A percentile compares a stretch with the other conserved stretches of the same genome.
Evolutionary conservation across 2,888 invertebrate genomes (phyloP).

Genomic region (Ceraclea dissimilis): DNA sequence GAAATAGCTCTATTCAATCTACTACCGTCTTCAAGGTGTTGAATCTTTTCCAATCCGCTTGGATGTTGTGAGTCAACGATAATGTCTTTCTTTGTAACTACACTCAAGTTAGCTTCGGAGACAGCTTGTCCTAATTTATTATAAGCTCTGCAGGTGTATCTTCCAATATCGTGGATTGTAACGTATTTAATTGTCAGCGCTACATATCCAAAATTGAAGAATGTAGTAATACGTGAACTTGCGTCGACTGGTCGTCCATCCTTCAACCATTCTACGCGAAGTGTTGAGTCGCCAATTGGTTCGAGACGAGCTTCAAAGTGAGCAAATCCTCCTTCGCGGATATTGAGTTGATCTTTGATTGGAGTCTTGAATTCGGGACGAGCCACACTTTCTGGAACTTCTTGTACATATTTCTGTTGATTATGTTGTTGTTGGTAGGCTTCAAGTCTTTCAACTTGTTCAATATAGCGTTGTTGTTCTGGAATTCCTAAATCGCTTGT

Average conservation of each 20-base stretch:
- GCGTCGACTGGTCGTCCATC: conserved; percentile 87
- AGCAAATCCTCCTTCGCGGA: conserved; percentile 88
- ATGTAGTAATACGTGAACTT: conserved; percentile 85
- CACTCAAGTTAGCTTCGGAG: conserved; percentile 73
- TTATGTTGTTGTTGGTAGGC: conserved; percentile 79
- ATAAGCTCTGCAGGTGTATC: conserved; percentile 81
- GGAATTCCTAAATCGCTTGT: conserved; percentile 83
- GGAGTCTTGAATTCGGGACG: conserved; percentile 85
- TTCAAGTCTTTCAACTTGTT: conserved; percentile 86
- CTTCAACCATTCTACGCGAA: conserved; percentile 88
- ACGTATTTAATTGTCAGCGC: conserved; percentile 89
- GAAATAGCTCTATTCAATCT: conserved; percentile 57
- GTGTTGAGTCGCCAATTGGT: conserved; percentile 83
- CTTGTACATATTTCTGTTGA: conserved; percentile 71
- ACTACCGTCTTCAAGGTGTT: conserved; percentile 77
- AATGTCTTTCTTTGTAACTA: conserved; percentile 78
- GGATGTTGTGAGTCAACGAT: conserved; percentile 88
- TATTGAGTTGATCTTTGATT: conserved; percentile 77
- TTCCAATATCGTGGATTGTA: conserved; percentile 81
- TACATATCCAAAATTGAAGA: conserved; percentile 93
- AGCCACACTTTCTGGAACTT: conserved; percentile 69
- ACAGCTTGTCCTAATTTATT: conserved; percentile 81
- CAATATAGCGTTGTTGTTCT: conserved; percentile 85
- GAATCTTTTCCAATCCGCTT: conserved; percentile 85
- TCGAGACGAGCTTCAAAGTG: conserved; percentile 94